Conservation (phyloP, 2,888 invertebrate genomes). For the Macrophya annulata region DNA sequence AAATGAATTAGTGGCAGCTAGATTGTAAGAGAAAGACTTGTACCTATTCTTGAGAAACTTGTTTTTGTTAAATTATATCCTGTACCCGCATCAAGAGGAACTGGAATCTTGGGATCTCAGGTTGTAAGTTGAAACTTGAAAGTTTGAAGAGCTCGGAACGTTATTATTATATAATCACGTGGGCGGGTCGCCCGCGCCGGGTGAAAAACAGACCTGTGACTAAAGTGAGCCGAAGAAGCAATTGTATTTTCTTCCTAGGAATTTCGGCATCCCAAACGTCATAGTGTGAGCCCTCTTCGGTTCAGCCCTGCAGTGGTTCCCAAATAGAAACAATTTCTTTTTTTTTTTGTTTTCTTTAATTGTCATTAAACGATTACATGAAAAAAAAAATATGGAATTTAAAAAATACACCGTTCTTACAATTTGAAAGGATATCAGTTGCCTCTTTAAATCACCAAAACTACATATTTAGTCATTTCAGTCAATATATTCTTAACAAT, state of each 20-base stretch:
- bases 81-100: not conserved
- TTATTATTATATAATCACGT: slow-evolving; percentile 20
- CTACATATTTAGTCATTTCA: not conserved
- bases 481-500: not conserved
- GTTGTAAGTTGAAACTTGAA: slow-evolving; percentile 41
- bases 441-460: not conserved
- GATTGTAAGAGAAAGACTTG: not conserved
- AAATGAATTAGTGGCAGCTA: not conserved
- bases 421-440: not conserved
- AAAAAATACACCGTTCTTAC: not conserved
- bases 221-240: not conserved
- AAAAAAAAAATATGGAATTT: not conserved
- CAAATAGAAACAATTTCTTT: slow-evolving; percentile 9
- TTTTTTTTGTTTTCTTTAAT: not conserved
- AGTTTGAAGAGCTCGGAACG: slow-evolving; percentile 18
- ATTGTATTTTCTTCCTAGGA: slow-evolving; percentile 10
- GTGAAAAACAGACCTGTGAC: not conserved
- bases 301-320: slow-evolving; percentile 34
- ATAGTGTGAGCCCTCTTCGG: not conserved
- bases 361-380: not conserved
- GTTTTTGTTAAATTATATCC: slow-evolving; percentile 1
- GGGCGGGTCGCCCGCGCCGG: slow-evolving; percentile 26
- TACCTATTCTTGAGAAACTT: not conserved
- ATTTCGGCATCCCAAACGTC: slow-evolving; percentile 26
- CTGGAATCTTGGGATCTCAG: slow-evolving; percentile 1